Evolutionary conservation across 2,113 vertebrate species (phyloP).

Genomic region (Gobio gobio): DNA sequence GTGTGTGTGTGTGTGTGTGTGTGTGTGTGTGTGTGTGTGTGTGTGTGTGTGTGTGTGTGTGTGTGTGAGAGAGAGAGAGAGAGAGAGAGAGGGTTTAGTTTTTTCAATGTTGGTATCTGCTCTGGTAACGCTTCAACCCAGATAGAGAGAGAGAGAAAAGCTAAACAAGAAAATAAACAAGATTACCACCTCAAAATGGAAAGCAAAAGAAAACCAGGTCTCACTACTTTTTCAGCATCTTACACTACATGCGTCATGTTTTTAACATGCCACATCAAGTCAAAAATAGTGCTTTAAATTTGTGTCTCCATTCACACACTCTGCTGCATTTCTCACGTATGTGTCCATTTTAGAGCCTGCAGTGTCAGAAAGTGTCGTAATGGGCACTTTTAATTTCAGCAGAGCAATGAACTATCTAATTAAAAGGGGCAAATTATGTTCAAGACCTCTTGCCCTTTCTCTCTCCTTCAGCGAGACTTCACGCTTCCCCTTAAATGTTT

Average conservation of each 20-base stretch:
- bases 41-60: no score
- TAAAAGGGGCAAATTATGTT: constrained; percentile 27
- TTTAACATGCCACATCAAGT: background rate
- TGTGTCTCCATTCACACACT: background rate
- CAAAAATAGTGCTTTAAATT: background rate
- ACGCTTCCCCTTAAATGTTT: constrained; percentile 10
- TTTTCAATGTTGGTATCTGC: constrained; percentile 19
- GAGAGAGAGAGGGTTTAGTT: constrained; percentile 6
- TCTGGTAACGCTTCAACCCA: constrained; percentile 16
- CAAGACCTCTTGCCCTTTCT: constrained; percentile 23
- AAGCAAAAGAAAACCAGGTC: background rate
- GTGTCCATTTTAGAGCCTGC: constrained; percentile 25
- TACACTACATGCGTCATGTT: background rate
- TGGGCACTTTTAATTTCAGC: constrained; percentile 35
- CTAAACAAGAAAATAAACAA: constrained; percentile 32
- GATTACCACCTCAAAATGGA: constrained; percentile 35
- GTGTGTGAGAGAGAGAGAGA: no score
- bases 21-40: no score
- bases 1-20: background rate
- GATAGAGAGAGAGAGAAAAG: background rate
- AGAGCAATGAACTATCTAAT: constrained; percentile 25
- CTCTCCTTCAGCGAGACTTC: constrained; percentile 19
- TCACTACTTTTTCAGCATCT: constrained; percentile 1
- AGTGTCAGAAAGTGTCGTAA: constrained; percentile 29
- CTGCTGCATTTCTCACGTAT: background rate